Base-by-base conservation (phyloP, 2,888 invertebrate genomes). In the Ormia ochracea region DNA sequence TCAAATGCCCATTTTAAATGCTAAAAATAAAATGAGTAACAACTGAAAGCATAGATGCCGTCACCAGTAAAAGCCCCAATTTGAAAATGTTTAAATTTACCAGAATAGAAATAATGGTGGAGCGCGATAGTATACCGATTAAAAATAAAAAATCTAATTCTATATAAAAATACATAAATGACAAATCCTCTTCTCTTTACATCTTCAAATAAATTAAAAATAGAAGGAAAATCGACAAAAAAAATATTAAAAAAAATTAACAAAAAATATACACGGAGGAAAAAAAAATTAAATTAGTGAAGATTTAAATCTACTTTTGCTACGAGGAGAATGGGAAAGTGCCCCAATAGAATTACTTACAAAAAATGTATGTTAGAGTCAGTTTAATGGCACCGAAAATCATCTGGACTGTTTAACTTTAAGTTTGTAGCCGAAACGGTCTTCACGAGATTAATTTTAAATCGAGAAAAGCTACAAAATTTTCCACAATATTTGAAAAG, bases 31-130 rank as follows among this genome's bases (percentile, higher is more conserved):
- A 14, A 48, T 28, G 33, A 54, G 9, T 38, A 50, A 52, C 61
- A 68, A 54, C 65, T 48, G 48, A 19, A 80, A 76, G 45, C 66
- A 76, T 76, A 80, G 76, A 73, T 73, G 80, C 76, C 66, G 76
- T 66, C 61, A 41, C 76, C 50, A 76, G 72, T 80, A 76, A 76
- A 68, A 72, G 73, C 66, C 65, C 31, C 43, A 78, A 45, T 50
- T 43, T 72, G 33, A 19, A 52, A 65, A 58, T n/a, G 19, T 65
- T 66, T 5, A n/a, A 52, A 43, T 52, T 41, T 68, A 66, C 10
- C 21, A 17, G 19, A 50, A 68, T 26, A 48, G n/a, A 63, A 38
- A 63, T n/a, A 59, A 33, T 68, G 17, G 14, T 31, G 36, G 21
- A 41, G 17, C 28, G 41, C 3, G n/a, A 23, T 65, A 26, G 56